Evolutionary conservation across 1,140 invertebrate species (phyloP).

Genomic region (Frieseomelitta varia): DNA sequence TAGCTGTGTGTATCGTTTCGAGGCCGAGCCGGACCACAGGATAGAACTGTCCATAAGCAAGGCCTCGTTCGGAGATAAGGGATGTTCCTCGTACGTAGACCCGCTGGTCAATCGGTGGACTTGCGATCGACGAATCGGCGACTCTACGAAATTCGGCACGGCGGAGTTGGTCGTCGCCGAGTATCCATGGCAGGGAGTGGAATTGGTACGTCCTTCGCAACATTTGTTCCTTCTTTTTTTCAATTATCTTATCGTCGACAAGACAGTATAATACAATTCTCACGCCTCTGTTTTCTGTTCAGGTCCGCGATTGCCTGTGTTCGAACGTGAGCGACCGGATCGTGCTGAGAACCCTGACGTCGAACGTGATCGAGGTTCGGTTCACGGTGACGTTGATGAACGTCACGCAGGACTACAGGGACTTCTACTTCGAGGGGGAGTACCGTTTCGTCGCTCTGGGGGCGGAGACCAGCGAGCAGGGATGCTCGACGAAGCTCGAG

Average conservation of each 20-base stretch:
- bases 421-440: conserved; percentile 91
- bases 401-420: conserved; percentile 90
- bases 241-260: no score
- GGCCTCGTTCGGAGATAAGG: conserved; percentile 86
- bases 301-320: conserved; percentile 87
- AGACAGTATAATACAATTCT: no score
- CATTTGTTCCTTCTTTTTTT: neutral
- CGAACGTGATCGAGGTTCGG: conserved; percentile 86
- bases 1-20: conserved; percentile 89
- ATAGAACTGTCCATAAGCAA: conserved; percentile 86
- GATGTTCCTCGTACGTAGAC: conserved; percentile 86
- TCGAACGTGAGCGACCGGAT: conserved; percentile 85
- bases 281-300: neutral
- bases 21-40: conserved; percentile 85
- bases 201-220: conserved; percentile 78
- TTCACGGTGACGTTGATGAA: conserved; percentile 91
- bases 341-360: conserved; percentile 85
- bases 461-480: conserved; percentile 74
- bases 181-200: conserved; percentile 88
- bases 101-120: conserved; percentile 85
- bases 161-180: conserved; percentile 88
- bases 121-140: conserved; percentile 82
- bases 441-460: conserved; percentile 86
- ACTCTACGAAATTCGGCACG: conserved; percentile 77
- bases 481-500: conserved; percentile 85